Evolutionary conservation across 37 sponge, comb jelly and placozoan species (phyloP).

Genomic region (Halichondria panicea): DNA sequence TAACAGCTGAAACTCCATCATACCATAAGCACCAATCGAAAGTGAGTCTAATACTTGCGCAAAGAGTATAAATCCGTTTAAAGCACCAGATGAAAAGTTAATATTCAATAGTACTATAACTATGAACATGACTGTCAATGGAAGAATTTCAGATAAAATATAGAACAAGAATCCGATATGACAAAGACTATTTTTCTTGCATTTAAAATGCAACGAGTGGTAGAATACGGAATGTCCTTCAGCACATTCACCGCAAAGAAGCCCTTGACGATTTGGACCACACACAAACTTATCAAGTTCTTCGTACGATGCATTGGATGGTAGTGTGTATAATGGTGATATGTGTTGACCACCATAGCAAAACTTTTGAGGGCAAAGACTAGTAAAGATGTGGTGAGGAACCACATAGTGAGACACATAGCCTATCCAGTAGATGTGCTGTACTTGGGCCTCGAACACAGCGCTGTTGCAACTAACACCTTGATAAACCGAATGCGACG

Average conservation of each 20-base stretch:
- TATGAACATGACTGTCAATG: slow-evolving; percentile 14
- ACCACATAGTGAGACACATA: too few species aligned
- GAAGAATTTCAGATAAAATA: slow-evolving; percentile 17
- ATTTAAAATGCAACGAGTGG: slow-evolving; percentile 13
- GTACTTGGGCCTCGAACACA: background rate
- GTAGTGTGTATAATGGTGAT: too few species aligned
- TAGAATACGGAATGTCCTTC: background rate
- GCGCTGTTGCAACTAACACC: too few species aligned
- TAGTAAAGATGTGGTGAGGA: too few species aligned
- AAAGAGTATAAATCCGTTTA: slow-evolving; percentile 26
- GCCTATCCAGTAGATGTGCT: slow-evolving; percentile 32
- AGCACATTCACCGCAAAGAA: slow-evolving; percentile 14
- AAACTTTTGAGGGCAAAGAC: too few species aligned
- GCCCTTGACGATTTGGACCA: background rate
- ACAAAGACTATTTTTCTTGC: background rate
- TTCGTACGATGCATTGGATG: background rate
- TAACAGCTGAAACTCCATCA: background rate
- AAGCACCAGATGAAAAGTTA: slow-evolving; percentile 12
- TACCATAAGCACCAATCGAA: slow-evolving; percentile 6
- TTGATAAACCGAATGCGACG: too few species aligned
- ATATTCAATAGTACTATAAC: slow-evolving; percentile 1
- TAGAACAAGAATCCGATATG: background rate
- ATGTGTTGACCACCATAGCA: too few species aligned
- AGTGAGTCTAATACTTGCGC: slow-evolving; percentile 10
- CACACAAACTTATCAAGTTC: slow-evolving; percentile 20